Evolutionary conservation across 2,113 vertebrate genomes (phyloP).

Genomic region (Gymnogyps californianus): DNA sequence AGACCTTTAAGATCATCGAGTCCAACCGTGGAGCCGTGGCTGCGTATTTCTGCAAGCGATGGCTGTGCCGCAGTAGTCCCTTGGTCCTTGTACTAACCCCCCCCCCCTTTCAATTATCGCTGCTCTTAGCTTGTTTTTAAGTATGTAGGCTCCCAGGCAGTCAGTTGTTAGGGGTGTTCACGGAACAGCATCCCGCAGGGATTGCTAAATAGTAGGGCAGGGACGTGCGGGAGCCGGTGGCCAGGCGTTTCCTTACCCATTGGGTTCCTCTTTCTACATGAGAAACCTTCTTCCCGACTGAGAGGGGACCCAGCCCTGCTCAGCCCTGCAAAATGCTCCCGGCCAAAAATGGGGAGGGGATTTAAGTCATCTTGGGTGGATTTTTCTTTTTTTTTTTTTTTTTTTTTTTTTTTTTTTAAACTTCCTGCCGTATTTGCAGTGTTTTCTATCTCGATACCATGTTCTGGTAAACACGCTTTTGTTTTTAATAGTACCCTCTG

Average conservation of each 20-base stretch:
- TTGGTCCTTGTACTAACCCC: background rate
- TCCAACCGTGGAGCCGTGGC: accelerated
- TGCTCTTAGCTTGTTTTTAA: background rate
- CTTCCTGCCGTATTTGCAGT: background rate
- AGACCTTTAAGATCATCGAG: background rate
- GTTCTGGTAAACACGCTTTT: background rate
- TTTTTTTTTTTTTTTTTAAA: background rate
- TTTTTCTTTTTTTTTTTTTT: background rate
- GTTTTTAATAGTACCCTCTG: background rate
- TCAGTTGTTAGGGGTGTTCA: background rate
- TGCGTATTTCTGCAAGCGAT: background rate
- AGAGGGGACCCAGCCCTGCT: background rate
- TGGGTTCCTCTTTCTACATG: background rate
- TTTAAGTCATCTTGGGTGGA: background rate
- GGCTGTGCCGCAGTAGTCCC: background rate
- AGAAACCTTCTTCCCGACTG: background rate
- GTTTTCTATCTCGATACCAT: background rate
- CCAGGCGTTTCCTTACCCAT: background rate
- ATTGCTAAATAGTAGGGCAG: background rate
- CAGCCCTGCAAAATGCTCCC: background rate
- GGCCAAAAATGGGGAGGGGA: background rate
- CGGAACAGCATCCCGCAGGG: background rate
- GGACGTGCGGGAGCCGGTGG: background rate
- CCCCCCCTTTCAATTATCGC: accelerated
- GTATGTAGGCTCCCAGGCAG: background rate